phyloP scores from a whole-genome alignment of 2,113 vertebrate species.

The Alaudala cheleensis region DNA sequence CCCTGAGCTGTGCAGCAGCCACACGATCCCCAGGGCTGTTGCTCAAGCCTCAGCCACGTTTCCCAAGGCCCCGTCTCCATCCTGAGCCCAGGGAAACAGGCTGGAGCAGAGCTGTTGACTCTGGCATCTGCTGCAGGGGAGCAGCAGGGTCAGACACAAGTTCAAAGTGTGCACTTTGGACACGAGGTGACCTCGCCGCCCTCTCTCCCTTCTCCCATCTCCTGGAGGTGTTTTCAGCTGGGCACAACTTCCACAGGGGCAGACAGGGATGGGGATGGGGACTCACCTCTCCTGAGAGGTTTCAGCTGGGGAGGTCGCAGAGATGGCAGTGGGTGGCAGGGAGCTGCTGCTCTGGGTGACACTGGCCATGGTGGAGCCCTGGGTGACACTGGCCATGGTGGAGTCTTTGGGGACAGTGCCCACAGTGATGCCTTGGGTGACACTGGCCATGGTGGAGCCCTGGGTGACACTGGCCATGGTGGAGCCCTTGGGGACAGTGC shows the following conservation, averaged over 20 bases:
- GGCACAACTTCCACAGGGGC: background rate
- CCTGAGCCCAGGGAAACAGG: background rate
- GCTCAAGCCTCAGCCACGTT: background rate
- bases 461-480: background rate
- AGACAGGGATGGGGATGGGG: fast-evolving
- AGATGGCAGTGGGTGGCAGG: background rate
- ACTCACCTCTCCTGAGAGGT: background rate
- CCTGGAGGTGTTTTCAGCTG: background rate
- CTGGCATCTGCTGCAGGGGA: background rate
- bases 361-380: background rate
- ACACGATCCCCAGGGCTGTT: background rate
- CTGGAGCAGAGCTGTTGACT: background rate
- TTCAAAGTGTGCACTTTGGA: background rate
- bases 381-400: background rate
- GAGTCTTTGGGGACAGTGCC: background rate
- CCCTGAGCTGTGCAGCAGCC: background rate
- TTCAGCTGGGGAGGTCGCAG: background rate
- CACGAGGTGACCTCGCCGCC: background rate
- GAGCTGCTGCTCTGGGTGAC: background rate
- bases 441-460: fast-evolving
- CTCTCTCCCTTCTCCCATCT: background rate
- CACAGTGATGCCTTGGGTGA: fast-evolving
- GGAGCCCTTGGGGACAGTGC: background rate
- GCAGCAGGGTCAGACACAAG: background rate
- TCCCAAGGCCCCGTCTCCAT: background rate